Percentiles rank a stretch among this genome's conserved stretches.
phyloP scores from a whole-genome alignment of 2,113 vertebrate species.

The Chiloscyllium plagiosum region DNA sequence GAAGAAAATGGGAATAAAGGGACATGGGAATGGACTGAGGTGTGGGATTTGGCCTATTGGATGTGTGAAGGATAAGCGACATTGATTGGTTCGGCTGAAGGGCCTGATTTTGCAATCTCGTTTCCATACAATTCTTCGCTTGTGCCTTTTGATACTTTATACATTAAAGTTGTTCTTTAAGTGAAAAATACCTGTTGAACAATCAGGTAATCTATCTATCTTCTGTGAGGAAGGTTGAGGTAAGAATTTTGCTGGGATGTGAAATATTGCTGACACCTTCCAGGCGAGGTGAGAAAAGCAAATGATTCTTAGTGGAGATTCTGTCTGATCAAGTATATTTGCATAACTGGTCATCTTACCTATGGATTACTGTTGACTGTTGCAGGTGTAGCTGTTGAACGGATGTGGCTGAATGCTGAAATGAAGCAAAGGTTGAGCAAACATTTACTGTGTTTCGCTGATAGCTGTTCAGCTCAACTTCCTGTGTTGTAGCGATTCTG shows the following conservation, averaged over 20 bases:
- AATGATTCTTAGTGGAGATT: not conserved
- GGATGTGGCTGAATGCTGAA: not conserved
- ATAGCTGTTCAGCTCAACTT: not conserved
- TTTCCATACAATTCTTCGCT: not conserved
- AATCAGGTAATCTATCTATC: not conserved
- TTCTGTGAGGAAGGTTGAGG: not conserved
- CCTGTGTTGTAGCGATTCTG: not conserved
- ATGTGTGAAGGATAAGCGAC: not conserved
- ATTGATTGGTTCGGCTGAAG: not conserved
- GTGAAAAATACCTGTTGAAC: not conserved
- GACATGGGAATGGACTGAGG: not conserved
- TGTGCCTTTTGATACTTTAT: not conserved
- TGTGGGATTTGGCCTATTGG: not conserved
- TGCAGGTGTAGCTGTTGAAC: not conserved
- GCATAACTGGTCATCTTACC: not conserved
- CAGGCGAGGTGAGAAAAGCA: not conserved
- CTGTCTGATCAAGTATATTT: not conserved
- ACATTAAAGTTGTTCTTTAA: not conserved
- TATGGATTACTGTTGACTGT: not conserved
- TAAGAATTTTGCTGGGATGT: not conserved
- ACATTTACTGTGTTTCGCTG: not conserved
- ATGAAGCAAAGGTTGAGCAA: not conserved
- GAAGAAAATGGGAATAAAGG: not conserved
- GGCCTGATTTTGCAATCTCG: not conserved
- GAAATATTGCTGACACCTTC: not conserved